These are phyloP conservation scores for Melanchra persicariae DNA, from an alignment of 2,888 invertebrate species.

Conservation along the genomic window DNA sequence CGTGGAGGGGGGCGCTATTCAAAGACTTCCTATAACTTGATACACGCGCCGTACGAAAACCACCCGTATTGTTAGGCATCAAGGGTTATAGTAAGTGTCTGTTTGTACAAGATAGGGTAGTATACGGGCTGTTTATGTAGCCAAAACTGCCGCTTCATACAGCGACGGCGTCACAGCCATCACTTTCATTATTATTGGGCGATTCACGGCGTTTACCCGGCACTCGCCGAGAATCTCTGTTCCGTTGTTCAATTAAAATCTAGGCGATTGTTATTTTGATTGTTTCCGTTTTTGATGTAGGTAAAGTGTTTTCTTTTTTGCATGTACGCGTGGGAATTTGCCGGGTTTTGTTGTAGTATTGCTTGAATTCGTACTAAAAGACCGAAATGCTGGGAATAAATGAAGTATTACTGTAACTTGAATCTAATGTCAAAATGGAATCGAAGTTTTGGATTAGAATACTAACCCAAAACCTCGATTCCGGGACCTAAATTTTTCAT, in stretches of 20 bases:
- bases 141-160: conserved; percentile 91
- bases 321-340: background rate
- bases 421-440: background rate
- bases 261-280: conserved; percentile 83
- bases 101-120: conserved; percentile 73
- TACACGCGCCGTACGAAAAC: conserved; percentile 64
- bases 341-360: conserved; percentile 1
- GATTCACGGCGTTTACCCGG: conserved; percentile 90
- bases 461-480: too few species aligned
- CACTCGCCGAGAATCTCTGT: conserved; percentile 85
- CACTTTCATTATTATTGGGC: conserved; percentile 91
- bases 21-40: conserved; percentile 74
- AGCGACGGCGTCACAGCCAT: conserved; percentile 89
- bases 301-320: conserved; percentile 41
- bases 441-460: too few species aligned
- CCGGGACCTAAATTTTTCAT: too few species aligned
- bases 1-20: conserved; percentile 80
- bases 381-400: background rate
- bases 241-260: conserved; percentile 88
- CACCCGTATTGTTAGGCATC: conserved; percentile 61
- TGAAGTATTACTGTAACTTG: background rate
- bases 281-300: conserved; percentile 72
- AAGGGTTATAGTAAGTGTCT: conserved; percentile 64
- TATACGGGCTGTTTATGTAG: conserved; percentile 91
- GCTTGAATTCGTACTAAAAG: background rate